Conservation (phyloP, 1,140 invertebrate species). For the Pseudoatta argentina region DNA sequence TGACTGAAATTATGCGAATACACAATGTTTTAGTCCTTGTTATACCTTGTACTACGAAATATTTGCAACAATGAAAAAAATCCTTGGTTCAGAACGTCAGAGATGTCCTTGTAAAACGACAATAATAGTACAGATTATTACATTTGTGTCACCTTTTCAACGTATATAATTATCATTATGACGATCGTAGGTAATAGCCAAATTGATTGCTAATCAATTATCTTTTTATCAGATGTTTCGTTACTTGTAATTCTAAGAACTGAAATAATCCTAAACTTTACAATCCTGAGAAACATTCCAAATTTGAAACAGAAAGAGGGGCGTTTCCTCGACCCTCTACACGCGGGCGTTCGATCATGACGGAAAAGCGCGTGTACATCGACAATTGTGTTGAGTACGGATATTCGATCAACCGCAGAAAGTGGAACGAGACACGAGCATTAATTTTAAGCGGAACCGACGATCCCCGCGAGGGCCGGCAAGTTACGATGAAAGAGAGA, state of each 20-base stretch:
- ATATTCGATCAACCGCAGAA: slow-evolving; percentile 30
- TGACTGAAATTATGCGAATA: slow-evolving; percentile 50
- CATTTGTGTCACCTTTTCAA: not conserved
- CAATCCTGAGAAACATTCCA: not conserved
- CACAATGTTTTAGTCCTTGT: not conserved
- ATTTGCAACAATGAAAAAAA: not conserved
- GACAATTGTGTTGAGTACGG: not conserved
- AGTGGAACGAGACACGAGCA: not conserved
- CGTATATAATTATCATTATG: not conserved
- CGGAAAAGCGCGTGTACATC: not conserved
- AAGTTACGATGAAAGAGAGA: slow-evolving; percentile 40
- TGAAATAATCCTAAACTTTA: not conserved
- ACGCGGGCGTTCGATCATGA: not conserved
- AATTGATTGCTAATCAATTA: not conserved
- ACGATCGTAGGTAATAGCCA: not conserved
- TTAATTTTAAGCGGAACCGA: slow-evolving; percentile 39
- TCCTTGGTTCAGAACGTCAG: not conserved
- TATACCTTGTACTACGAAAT: slow-evolving; percentile 23
- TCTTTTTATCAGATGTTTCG: not conserved
- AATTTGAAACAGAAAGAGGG: not conserved
- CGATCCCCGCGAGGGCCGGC: not conserved
- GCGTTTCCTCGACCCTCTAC: not conserved
- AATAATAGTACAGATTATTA: not conserved
- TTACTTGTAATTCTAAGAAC: not conserved
- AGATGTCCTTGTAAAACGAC: not conserved